Conservation (phyloP, 2,113 vertebrate genomes). For the Cryptomyrus ogoouensis region DNA sequence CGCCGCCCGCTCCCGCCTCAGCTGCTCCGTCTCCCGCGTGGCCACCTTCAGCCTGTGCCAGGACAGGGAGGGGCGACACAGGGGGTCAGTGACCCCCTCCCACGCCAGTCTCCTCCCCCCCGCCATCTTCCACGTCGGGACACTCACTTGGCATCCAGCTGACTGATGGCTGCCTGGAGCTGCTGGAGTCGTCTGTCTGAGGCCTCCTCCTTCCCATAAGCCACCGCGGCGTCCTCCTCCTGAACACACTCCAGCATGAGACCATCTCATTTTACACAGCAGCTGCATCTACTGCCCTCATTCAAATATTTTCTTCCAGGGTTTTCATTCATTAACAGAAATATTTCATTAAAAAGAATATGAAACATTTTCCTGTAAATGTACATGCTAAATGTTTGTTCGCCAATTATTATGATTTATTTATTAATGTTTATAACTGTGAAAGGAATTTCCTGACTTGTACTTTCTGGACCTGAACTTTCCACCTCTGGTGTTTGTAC, state of each 20-base stretch:
- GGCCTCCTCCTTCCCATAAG: slow-evolving; percentile 69
- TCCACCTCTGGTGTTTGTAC: background rate
- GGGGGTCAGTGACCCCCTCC: background rate
- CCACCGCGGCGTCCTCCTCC: slow-evolving; percentile 70
- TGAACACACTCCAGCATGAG: slow-evolving; percentile 41
- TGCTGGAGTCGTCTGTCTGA: slow-evolving; percentile 73
- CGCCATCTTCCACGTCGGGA: background rate
- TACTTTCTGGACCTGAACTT: background rate
- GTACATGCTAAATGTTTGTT: background rate
- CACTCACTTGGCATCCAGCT: slow-evolving; percentile 74
- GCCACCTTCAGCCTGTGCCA: slow-evolving; percentile 53
- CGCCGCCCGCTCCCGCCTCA: slow-evolving; percentile 63
- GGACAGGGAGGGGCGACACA: no score
- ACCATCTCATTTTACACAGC: background rate
- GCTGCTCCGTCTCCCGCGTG: slow-evolving; percentile 62
- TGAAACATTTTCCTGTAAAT: background rate
- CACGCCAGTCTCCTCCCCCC: no score
- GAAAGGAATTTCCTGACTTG: no score
- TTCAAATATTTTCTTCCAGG: background rate
- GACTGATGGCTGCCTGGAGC: slow-evolving; percentile 68
- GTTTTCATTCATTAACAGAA: background rate
- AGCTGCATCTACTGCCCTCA: slow-evolving; percentile 24
- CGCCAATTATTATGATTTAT: no score
- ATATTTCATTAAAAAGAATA: background rate
- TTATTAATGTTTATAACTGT: no score